Evolutionary conservation across 1,140 invertebrate genomes (phyloP).

Genomic region (Charaxes varanes): DNA sequence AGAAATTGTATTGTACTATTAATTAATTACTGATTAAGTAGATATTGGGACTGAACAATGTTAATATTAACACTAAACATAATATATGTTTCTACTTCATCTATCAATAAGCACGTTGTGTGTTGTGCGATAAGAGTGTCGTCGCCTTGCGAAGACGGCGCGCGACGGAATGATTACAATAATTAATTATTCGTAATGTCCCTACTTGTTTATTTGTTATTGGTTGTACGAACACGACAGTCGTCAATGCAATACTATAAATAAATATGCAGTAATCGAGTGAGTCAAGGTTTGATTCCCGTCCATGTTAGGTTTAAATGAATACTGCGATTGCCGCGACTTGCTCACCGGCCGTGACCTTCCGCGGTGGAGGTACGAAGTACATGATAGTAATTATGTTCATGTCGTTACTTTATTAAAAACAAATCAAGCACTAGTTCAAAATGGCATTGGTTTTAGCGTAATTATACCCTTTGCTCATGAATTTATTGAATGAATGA

Average conservation of each 20-base stretch:
- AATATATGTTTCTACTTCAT: too few species aligned
- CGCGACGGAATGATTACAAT: slow-evolving; percentile 1
- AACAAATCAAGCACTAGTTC: too few species aligned
- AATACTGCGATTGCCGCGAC: slow-evolving; percentile 2
- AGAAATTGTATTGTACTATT: too few species aligned
- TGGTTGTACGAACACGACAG: neutral
- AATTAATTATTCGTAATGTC: slow-evolving; percentile 2
- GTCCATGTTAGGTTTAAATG: neutral
- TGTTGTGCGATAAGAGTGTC: neutral
- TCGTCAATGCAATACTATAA: slow-evolving; percentile 11
- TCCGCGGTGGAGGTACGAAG: neutral
- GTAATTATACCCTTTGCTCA: too few species aligned
- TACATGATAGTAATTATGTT: too few species aligned
- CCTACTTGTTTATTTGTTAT: slow-evolving; percentile 9
- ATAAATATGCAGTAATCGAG: slow-evolving; percentile 30
- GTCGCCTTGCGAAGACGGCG: neutral
- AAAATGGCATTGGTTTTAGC: too few species aligned
- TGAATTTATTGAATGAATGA: too few species aligned
- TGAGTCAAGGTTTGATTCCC: slow-evolving; percentile 15
- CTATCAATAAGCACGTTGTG: too few species aligned
- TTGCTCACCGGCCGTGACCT: slow-evolving; percentile 11
- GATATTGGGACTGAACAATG: too few species aligned
- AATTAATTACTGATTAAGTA: too few species aligned
- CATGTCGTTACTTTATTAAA: neutral
- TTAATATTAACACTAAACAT: too few species aligned